Percentiles rank a stretch among this genome's conserved stretches.
phyloP scores from a whole-genome alignment of 2,888 invertebrate species.

The Emmelina monodactyla region DNA sequence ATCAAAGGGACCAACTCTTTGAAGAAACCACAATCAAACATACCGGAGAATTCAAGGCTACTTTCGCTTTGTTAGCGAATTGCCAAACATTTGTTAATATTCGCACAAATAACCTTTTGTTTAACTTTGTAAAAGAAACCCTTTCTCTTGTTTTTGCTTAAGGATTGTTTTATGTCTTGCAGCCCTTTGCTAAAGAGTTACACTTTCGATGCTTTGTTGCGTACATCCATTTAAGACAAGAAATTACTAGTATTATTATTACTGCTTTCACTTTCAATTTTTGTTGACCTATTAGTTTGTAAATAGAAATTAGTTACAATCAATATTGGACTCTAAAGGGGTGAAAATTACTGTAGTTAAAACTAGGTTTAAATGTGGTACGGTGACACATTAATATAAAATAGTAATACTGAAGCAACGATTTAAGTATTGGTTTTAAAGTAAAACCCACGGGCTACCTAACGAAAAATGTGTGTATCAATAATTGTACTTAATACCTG shows the following conservation, averaged over 20 bases:
- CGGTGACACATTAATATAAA: too few relatives aligned
- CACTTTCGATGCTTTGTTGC: neutral
- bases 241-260: constrained; percentile 13
- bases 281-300: too few relatives aligned
- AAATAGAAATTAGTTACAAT: too few relatives aligned
- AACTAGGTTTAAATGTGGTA: too few relatives aligned
- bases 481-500: too few relatives aligned
- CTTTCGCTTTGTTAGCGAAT: constrained; percentile 25
- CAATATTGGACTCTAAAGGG: too few relatives aligned
- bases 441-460: too few relatives aligned
- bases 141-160: constrained; percentile 21
- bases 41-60: constrained; percentile 57
- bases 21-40: constrained; percentile 61
- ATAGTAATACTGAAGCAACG: too few relatives aligned
- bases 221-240: constrained; percentile 1
- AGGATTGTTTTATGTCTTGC: constrained; percentile 11
- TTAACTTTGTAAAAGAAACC: constrained; percentile 30
- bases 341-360: too few relatives aligned
- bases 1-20: constrained; percentile 57
- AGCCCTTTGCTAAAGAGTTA: neutral
- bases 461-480: too few relatives aligned
- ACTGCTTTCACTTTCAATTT: constrained; percentile 6
- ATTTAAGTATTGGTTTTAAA: too few relatives aligned
- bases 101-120: constrained; percentile 33
- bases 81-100: constrained; percentile 39